phyloP scores from a whole-genome alignment of 2,797 vertebrate species.

The Cyclopterus lumpus region DNA sequence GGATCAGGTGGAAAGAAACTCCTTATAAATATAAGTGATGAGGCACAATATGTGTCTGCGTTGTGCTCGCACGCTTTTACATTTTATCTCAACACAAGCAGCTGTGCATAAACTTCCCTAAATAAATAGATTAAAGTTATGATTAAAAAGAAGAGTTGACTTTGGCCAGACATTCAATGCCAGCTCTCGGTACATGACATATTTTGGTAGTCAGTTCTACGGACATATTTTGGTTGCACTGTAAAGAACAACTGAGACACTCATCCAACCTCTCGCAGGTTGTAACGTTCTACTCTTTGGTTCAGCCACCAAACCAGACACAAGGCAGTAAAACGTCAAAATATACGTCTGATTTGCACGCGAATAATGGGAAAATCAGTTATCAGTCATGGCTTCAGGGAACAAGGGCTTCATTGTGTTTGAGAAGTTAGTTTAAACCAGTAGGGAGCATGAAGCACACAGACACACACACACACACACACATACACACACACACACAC shows the following conservation, averaged over 20 bases:
- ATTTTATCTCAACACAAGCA: background rate
- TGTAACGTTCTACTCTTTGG: background rate
- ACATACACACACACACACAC: slow-evolving; percentile 25
- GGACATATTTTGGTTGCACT: background rate
- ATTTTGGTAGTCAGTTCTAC: background rate
- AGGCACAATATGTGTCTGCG: background rate
- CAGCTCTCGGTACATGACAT: background rate
- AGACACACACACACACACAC: slow-evolving; percentile 26
- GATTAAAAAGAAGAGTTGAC: background rate
- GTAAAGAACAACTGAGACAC: background rate
- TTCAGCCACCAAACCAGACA: background rate
- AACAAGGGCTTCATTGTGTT: slow-evolving; percentile 71
- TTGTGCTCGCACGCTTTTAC: background rate
- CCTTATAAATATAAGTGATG: background rate
- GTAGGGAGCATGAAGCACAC: slow-evolving; percentile 55
- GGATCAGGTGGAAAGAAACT: background rate
- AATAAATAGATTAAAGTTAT: background rate
- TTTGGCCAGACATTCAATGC: background rate
- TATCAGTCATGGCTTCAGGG: slow-evolving; percentile 59
- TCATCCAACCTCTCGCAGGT: background rate
- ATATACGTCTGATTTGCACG: slow-evolving; percentile 5
- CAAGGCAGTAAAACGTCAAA: slow-evolving; percentile 1
- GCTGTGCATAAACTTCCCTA: background rate
- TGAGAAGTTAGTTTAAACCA: slow-evolving; percentile 35
- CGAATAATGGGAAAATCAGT: slow-evolving; percentile 53